Evolutionary conservation across 2,888 invertebrate genomes (phyloP).

Genomic region (Tinea pellionella): DNA sequence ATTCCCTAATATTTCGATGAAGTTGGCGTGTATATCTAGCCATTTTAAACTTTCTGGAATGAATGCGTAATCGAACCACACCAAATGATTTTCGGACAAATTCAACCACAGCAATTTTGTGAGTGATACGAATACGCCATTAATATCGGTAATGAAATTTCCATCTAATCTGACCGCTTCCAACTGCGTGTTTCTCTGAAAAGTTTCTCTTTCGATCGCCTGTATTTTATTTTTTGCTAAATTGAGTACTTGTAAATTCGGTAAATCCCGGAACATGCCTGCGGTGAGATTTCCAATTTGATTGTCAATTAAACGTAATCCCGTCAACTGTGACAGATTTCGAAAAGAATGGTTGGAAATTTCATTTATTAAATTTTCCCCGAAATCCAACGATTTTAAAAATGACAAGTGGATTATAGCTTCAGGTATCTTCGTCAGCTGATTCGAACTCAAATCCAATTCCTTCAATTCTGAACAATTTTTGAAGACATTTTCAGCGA

Average conservation of each 20-base stretch:
- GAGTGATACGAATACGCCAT: constrained; percentile 88
- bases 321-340: constrained; percentile 87
- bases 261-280: constrained; percentile 88
- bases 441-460: constrained; percentile 89
- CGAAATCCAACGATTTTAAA: constrained; percentile 89
- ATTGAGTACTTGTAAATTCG: constrained; percentile 86
- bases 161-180: constrained; percentile 90
- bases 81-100: constrained; percentile 89
- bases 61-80: constrained; percentile 94
- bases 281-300: constrained; percentile 87
- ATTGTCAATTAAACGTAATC: constrained; percentile 90
- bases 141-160: constrained; percentile 89
- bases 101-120: constrained; percentile 87
- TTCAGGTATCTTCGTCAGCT: constrained; percentile 84
- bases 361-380: constrained; percentile 88
- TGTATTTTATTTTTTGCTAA: constrained; percentile 91
- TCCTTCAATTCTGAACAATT: constrained; percentile 91
- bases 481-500: constrained; percentile 83
- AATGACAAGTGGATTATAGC: constrained; percentile 84
- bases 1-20: constrained; percentile 87
- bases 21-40: constrained; percentile 91
- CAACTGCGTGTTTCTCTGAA: constrained; percentile 84
- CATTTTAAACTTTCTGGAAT: constrained; percentile 88
- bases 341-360: constrained; percentile 87
- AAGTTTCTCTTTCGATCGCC: constrained; percentile 85